phyloP scores from a whole-genome alignment of 2,797 vertebrate species.

The Sphaeramia orbicularis region DNA sequence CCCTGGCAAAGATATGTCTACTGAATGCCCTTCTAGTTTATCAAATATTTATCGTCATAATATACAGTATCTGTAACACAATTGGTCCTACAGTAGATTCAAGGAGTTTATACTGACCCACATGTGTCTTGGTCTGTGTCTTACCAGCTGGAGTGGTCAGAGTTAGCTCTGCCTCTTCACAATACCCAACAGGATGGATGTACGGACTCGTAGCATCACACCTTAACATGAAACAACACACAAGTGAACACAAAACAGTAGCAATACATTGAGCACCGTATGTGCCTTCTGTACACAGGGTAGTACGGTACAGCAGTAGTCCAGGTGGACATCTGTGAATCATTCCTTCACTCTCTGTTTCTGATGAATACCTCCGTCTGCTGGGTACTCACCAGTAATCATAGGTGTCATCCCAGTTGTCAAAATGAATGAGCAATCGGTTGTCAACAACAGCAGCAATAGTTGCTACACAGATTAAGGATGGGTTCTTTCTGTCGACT shows the following conservation, averaged over 20 bases:
- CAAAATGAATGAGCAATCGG: slow-evolving; percentile 88
- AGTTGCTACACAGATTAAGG: slow-evolving; percentile 85
- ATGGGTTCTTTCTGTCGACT: slow-evolving; percentile 86
- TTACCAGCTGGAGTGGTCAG: slow-evolving; percentile 92
- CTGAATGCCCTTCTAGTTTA: no score
- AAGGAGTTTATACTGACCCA: slow-evolving; percentile 59
- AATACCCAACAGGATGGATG: slow-evolving; percentile 89
- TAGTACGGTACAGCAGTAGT: neutral
- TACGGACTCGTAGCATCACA: slow-evolving; percentile 89
- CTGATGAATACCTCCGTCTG: neutral
- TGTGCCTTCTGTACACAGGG: no score
- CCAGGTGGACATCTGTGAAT: neutral
- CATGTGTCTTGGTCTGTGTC: slow-evolving; percentile 66
- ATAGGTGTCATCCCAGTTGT: slow-evolving; percentile 88
- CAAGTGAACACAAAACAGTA: no score
- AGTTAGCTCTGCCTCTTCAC: slow-evolving; percentile 88
- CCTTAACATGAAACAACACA: slow-evolving; percentile 63
- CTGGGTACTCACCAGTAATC: slow-evolving; percentile 85
- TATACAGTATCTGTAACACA: slow-evolving; percentile 3
- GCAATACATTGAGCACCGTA: no score
- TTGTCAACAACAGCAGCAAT: slow-evolving; percentile 87
- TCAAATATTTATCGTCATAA: no score
- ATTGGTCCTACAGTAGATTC: slow-evolving; percentile 19
- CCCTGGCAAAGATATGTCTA: no score
- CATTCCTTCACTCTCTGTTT: neutral